Percentiles rank a stretch among this genome's conserved stretches.
These are phyloP conservation scores for Limnothrissa miodon DNA, from an alignment of 2,113 vertebrate genomes.

Conservation along the genomic window DNA sequence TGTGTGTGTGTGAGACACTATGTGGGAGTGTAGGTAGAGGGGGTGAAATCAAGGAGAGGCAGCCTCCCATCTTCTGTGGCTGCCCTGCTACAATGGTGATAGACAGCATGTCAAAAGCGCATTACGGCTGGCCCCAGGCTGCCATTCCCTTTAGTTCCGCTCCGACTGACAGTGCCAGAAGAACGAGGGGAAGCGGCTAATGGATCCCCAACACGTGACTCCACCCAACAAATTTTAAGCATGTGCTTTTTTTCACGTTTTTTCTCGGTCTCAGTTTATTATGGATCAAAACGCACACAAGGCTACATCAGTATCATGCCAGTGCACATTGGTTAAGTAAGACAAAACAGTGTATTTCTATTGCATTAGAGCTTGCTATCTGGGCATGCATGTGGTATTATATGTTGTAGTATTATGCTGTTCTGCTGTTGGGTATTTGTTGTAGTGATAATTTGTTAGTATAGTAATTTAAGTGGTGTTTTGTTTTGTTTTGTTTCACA, in stretches of 20 bases:
- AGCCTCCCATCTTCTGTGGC: conserved; percentile 40
- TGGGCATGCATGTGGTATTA: not conserved
- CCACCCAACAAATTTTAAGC: not conserved
- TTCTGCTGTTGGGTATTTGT: too few relatives aligned
- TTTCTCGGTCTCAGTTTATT: not conserved
- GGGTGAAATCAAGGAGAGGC: conserved; percentile 13
- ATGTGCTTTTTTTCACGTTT: not conserved
- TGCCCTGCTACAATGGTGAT: conserved; percentile 25
- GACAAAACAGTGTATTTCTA: not conserved
- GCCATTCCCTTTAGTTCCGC: conserved; percentile 42
- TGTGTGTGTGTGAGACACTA: not conserved
- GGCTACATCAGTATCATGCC: not conserved
- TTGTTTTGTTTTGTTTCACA: not conserved
- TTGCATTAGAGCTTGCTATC: not conserved
- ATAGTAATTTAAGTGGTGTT: not conserved
- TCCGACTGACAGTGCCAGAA: conserved; percentile 28
- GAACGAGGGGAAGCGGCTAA: conserved; percentile 45
- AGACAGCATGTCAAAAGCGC: conserved; percentile 47
- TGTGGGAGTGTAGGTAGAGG: not conserved
- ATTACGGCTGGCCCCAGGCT: conserved; percentile 41
- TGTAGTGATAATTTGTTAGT: too few relatives aligned
- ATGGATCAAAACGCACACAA: not conserved
- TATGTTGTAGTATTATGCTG: not conserved
- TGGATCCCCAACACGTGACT: conserved; percentile 39
- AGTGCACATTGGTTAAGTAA: not conserved